Conservation (phyloP, 2,797 vertebrate genomes). For the Margarornis squamiger region DNA sequence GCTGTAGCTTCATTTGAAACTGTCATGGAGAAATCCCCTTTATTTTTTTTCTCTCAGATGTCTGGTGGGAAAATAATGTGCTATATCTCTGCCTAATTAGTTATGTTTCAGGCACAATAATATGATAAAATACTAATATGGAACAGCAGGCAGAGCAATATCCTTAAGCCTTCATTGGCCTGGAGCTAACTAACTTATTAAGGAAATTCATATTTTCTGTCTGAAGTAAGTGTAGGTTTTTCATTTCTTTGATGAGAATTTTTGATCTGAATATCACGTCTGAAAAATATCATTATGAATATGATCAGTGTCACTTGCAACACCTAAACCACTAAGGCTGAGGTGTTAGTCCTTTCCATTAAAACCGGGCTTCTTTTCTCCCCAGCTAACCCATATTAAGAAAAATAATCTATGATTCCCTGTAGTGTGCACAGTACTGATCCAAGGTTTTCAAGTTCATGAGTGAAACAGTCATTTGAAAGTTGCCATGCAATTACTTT, state of each 20-base stretch:
- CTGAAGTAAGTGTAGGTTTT: background rate
- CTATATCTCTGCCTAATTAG: background rate
- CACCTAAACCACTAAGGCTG: background rate
- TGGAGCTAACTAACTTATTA: background rate
- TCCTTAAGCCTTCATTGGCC: background rate
- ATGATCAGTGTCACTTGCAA: background rate
- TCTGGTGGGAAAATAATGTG: background rate
- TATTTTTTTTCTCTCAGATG: background rate
- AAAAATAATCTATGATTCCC: background rate
- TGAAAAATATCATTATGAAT: background rate
- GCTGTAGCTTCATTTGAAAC: background rate
- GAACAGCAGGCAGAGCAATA: background rate
- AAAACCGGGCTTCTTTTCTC: background rate
- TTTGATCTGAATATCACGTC: background rate
- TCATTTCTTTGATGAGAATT: background rate
- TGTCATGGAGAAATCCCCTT: background rate
- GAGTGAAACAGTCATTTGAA: background rate
- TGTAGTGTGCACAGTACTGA: background rate
- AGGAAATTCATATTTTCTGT: background rate
- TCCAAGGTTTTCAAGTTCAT: background rate
- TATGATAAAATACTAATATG: background rate
- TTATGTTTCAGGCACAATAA: background rate
- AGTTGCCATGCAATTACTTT: background rate
- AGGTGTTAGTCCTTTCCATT: background rate
- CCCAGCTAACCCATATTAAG: background rate